Evolutionary conservation across 2,888 invertebrate species (phyloP).

Genomic region (Tipula helvola): DNA sequence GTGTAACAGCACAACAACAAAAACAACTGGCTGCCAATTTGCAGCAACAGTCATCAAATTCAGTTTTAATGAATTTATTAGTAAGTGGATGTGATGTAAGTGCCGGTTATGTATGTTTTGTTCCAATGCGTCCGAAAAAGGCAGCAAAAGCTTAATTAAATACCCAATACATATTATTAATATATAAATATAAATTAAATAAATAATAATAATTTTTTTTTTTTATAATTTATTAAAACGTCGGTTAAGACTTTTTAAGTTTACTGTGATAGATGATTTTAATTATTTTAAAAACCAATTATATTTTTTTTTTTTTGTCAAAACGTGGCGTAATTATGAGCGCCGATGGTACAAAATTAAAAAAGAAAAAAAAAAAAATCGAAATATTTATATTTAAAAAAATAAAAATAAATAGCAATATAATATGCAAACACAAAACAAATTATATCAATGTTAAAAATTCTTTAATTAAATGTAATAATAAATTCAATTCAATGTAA

Average conservation of each 20-base stretch:
- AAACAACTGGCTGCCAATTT: slow-evolving; percentile 17
- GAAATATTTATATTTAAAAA: neutral
- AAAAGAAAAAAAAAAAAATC: neutral
- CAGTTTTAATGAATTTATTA: slow-evolving; percentile 84
- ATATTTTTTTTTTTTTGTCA: slow-evolving; percentile 15
- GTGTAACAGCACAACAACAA: neutral
- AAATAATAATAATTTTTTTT: neutral
- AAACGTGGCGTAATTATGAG: slow-evolving; percentile 23
- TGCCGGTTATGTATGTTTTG: slow-evolving; percentile 81
- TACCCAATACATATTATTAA: neutral
- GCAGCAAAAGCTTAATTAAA: slow-evolving; percentile 32
- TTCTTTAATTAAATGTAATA: neutral
- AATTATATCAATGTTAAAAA: slow-evolving; percentile 8
- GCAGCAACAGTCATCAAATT: slow-evolving; percentile 27
- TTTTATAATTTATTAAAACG: neutral
- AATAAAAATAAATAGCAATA: neutral
- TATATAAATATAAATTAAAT: neutral
- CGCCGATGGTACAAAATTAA: slow-evolving; percentile 26
- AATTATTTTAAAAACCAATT: slow-evolving; percentile 14
- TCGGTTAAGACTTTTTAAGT: slow-evolving; percentile 8
- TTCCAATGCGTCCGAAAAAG: slow-evolving; percentile 49
- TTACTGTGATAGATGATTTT: slow-evolving; percentile 15
- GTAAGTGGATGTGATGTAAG: slow-evolving; percentile 91
- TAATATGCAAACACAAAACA: neutral
- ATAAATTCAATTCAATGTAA: neutral